Evolutionary conservation across 2,888 invertebrate species (phyloP).

Genomic region (Anaspis maculata): DNA sequence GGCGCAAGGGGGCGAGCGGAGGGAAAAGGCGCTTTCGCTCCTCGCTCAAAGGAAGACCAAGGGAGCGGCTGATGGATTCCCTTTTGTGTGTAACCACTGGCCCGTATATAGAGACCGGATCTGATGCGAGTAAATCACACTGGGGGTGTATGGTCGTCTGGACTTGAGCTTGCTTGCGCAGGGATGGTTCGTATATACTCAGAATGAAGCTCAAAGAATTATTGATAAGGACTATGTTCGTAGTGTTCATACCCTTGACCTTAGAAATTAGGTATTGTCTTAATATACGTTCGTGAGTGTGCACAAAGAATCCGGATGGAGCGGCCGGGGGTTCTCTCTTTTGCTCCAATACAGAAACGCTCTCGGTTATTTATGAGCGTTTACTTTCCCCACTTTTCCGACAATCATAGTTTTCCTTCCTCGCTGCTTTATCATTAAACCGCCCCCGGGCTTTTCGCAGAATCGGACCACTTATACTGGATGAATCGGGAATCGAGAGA

Average conservation of each 20-base stretch:
- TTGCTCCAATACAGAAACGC: too few species aligned
- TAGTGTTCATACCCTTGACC: too few species aligned
- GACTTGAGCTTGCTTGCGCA: too few species aligned
- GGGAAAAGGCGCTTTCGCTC: constrained; percentile 4
- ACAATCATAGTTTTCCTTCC: constrained; percentile 39
- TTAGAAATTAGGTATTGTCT: constrained; percentile 14
- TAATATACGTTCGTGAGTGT: too few species aligned
- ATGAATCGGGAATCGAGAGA: constrained; percentile 14
- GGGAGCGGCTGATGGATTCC: constrained; percentile 33
- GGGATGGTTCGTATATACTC: too few species aligned
- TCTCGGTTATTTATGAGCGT: constrained; percentile 36
- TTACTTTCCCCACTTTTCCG: constrained; percentile 38
- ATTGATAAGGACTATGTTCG: too few species aligned
- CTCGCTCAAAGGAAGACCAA: constrained; percentile 28
- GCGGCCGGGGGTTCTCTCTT: too few species aligned
- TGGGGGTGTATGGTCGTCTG: constrained; percentile 2
- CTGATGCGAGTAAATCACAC: constrained; percentile 31
- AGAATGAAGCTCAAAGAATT: too few species aligned
- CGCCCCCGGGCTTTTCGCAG: constrained; percentile 30
- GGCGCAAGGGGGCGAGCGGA: neutral
- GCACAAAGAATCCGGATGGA: constrained; percentile 11
- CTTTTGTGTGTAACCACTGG: constrained; percentile 38
- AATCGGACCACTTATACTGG: constrained; percentile 27
- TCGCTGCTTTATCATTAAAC: constrained; percentile 37
- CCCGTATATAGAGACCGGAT: constrained; percentile 35